These are phyloP conservation scores for Cyprinodon tularosa DNA, from an alignment of 2,113 vertebrate species.

Conservation along the genomic window DNA sequence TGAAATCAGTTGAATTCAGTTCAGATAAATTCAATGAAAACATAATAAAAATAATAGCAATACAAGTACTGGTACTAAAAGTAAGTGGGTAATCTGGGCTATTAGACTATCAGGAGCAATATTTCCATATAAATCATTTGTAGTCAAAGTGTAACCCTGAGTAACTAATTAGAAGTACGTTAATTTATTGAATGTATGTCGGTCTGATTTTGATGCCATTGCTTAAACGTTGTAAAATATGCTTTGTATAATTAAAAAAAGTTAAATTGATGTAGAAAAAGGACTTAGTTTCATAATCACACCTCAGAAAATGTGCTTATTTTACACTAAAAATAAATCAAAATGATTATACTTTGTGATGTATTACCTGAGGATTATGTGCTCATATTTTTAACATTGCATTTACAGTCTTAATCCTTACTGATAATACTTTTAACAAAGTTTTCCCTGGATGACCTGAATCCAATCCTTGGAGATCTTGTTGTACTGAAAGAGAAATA, in stretches of 20 bases:
- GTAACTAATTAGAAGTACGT: too few relatives aligned
- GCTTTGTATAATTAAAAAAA: neutral
- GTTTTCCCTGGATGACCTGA: neutral
- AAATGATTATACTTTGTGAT: neutral
- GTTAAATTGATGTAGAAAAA: neutral
- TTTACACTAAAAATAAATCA: neutral
- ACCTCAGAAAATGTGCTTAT: neutral
- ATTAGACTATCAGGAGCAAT: too few relatives aligned
- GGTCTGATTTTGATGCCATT: slow-evolving; percentile 4
- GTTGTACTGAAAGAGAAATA: neutral
- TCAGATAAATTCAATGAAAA: too few relatives aligned
- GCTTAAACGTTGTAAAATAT: neutral
- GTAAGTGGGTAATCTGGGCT: too few relatives aligned
- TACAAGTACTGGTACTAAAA: too few relatives aligned
- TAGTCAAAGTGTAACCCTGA: too few relatives aligned
- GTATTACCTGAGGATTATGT: neutral
- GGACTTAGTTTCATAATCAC: neutral
- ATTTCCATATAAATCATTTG: too few relatives aligned
- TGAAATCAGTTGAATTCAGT: too few relatives aligned
- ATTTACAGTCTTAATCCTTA: neutral
- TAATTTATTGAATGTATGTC: neutral
- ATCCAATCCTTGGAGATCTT: neutral
- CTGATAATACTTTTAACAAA: neutral
- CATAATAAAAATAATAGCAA: too few relatives aligned
- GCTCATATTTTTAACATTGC: neutral